Conservation (phyloP, 2,888 invertebrate genomes). For the Taphrorychus bicolor region DNA sequence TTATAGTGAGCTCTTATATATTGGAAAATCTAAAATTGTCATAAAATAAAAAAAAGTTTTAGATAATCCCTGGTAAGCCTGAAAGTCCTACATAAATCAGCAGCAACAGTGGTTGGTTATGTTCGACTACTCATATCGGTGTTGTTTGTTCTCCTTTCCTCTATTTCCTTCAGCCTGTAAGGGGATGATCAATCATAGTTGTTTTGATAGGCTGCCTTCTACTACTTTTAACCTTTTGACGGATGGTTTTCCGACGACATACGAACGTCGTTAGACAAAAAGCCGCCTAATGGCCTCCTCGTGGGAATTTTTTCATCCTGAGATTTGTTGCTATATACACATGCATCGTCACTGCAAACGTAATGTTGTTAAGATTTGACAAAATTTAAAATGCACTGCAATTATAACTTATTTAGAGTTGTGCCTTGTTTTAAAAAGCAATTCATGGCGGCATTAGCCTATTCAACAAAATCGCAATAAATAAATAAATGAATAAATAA, state of each 20-base stretch:
- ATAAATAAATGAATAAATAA: too few relatives aligned
- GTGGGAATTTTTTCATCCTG: not conserved
- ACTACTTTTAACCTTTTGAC: conserved; percentile 39
- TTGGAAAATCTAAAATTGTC: too few relatives aligned
- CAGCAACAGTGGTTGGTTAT: conserved; percentile 32
- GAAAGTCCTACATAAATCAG: conserved; percentile 10
- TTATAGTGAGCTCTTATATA: too few relatives aligned
- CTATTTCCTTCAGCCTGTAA: conserved; percentile 27
- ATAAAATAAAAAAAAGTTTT: too few relatives aligned
- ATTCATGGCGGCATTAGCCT: too few relatives aligned
- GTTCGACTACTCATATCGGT: conserved; percentile 38
- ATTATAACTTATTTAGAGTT: too few relatives aligned
- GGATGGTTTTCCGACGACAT: conserved; percentile 38
- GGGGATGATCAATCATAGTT: conserved; percentile 38
- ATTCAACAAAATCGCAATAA: too few relatives aligned
- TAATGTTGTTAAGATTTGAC: too few relatives aligned
- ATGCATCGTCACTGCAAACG: not conserved
- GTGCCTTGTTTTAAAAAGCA: too few relatives aligned
- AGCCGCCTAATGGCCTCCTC: conserved; percentile 27
- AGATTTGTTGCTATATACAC: not conserved
- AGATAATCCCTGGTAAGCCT: not conserved
- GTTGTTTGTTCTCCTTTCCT: conserved; percentile 34
- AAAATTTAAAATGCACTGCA: too few relatives aligned
- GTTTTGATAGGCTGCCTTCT: conserved; percentile 35
- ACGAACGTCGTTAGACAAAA: conserved; percentile 35